Conservation (phyloP, 2,113 vertebrate species). For the Ceyx cyanopectus region DNA sequence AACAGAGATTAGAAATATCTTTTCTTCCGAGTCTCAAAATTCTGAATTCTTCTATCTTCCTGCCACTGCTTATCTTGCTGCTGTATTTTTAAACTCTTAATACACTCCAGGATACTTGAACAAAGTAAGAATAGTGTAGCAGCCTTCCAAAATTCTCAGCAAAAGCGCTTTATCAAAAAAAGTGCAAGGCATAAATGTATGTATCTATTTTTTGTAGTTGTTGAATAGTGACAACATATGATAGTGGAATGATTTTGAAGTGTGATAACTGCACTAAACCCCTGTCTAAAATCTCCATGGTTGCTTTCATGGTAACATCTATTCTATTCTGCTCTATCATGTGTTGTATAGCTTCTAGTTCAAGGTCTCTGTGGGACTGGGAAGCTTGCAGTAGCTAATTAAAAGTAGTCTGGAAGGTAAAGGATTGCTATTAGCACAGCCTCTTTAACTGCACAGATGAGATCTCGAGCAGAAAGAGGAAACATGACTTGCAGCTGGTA, state of each 20-base stretch:
- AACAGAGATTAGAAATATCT: constrained; percentile 61
- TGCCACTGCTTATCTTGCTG: constrained; percentile 55
- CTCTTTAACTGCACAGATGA: not conserved
- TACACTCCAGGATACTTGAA: constrained; percentile 34
- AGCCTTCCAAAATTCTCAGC: constrained; percentile 16
- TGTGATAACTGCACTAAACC: not conserved
- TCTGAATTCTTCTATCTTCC: constrained; percentile 58
- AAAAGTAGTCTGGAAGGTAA: not conserved
- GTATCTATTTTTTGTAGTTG: not conserved
- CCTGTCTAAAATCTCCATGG: not conserved
- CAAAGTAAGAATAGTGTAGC: constrained; percentile 19
- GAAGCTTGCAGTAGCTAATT: not conserved
- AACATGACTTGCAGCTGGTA: not conserved
- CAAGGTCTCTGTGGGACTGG: not conserved
- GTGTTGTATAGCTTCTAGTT: not conserved
- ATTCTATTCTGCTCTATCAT: not conserved
- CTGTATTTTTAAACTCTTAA: constrained; percentile 54
- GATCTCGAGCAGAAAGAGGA: not conserved
- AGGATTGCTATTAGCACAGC: not conserved
- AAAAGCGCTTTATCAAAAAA: constrained; percentile 31
- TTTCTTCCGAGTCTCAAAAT: constrained; percentile 37
- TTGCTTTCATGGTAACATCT: not conserved
- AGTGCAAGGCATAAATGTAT: not conserved
- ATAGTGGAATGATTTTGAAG: not conserved
- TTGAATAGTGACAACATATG: not conserved